Evolutionary conservation across 1,140 invertebrate species (phyloP), one percentile per base, ranked within the genome.

Genomic region (Brachionus rubens): DNA sequence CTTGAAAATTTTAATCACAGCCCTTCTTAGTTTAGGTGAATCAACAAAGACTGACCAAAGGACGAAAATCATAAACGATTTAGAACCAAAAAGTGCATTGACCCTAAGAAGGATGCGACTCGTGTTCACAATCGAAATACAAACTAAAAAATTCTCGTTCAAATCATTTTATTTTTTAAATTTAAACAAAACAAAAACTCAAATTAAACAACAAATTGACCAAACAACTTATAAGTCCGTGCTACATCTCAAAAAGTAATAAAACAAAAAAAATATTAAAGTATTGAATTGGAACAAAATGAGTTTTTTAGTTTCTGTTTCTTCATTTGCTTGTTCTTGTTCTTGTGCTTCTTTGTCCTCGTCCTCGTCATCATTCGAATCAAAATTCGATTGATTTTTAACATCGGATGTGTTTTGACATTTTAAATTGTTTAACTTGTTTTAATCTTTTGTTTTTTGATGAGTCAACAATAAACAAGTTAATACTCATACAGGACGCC

Each of bases 151-250:
- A 59, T 33, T 40, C 36, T 36, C 30, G 36, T 33, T 59, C 54
- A 33, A 59, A 59, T 59, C 54, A 59, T 59, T 59, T 59, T 33
- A n/a, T 33, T 59, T 33, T 36, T 36, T 59, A 59, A 59, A 40
- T 36, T 59, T 59, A 9, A 33, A 36, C 30, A 59, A 36, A 33
- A 59, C 33, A 59, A 59, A 59, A 40, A 36, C 33, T 21, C 19
- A 33, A 3, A 16, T 59, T 36, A 59, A 59, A 36, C 36, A 19
- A 16, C 33, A 28, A 36, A 30, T 59, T 59, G 54, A 59, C 36
- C 54, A 59, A 40, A 59, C 54, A 16, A 59, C 54, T 36, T 59
- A 59, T 36, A 59, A 30, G n/a, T n/a, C 6, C 54, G 54, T 9
- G 33, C 28, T 28, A 28, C 52, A 54, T 54, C 26, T 54, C 28